Evolutionary conservation across 2,797 vertebrate species (phyloP).

Genomic region (Scleropages formosus): DNA sequence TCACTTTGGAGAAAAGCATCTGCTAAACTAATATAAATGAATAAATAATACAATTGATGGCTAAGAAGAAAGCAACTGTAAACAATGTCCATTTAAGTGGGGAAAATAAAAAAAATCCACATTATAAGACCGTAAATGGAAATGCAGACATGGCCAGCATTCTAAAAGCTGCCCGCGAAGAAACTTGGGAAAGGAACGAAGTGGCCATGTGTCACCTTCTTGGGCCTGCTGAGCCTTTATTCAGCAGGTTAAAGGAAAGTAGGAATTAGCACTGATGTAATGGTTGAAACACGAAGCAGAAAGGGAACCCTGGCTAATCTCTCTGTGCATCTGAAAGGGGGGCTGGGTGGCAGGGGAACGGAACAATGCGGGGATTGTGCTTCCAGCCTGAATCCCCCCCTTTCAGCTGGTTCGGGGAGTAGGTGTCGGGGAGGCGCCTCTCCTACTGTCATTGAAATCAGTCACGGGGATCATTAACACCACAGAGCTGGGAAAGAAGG

Average conservation of each 20-base stretch:
- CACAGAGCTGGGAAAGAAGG: conserved; percentile 8
- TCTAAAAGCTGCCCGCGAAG: background rate
- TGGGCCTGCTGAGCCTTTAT: background rate
- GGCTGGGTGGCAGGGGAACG: conserved; percentile 8
- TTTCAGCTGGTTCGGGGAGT: conserved; percentile 11
- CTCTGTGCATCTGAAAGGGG: conserved; percentile 16
- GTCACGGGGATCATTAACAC: conserved; percentile 11
- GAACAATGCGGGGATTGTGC: conserved; percentile 39
- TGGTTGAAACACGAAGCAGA: conserved; percentile 6
- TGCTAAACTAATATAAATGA: too few species aligned
- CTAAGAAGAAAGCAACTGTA: too few species aligned
- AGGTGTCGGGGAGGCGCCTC: conserved; percentile 9
- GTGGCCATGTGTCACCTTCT: background rate
- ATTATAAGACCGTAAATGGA: background rate
- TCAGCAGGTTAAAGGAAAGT: conserved; percentile 15
- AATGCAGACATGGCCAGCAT: background rate
- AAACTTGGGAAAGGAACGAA: background rate
- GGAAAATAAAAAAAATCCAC: too few species aligned
- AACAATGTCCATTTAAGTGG: too few species aligned
- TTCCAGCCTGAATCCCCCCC: background rate
- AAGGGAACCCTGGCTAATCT: conserved; percentile 28
- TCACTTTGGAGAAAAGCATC: too few species aligned
- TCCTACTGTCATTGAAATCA: conserved; percentile 23
- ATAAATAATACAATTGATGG: too few species aligned
- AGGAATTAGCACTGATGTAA: conserved; percentile 31